Percentiles rank a stretch among this genome's conserved stretches.
These are phyloP conservation scores for Corella eumyota DNA, from an alignment of 23 tunicate species.

Conservation along the genomic window DNA sequence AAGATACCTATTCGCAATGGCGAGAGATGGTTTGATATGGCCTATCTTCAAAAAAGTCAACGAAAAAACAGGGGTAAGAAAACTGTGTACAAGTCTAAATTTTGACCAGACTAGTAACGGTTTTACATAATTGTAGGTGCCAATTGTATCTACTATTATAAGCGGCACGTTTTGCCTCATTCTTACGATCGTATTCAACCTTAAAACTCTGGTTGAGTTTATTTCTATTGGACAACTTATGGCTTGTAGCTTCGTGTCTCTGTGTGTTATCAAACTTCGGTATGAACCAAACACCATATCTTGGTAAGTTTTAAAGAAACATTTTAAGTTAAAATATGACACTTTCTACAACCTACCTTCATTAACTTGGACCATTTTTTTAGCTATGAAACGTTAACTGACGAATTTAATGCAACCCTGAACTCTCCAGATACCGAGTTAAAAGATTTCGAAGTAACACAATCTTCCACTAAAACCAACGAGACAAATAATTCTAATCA, in stretches of 20 bases:
- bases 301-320: conserved; percentile 17
- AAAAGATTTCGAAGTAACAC: too few relatives aligned
- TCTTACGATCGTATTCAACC: conserved; percentile 17
- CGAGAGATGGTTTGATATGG: conserved; percentile 62
- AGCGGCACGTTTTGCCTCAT: conserved; percentile 12
- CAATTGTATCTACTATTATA: conserved; percentile 24
- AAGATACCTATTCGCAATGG: conserved; percentile 58
- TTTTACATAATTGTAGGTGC: conserved; percentile 29
- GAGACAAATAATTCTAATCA: not conserved
- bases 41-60: conserved; percentile 18
- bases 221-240: conserved; percentile 60
- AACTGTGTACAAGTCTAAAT: too few relatives aligned
- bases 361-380: not conserved
- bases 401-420: not conserved
- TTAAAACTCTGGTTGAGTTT: conserved; percentile 44
- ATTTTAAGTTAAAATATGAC: not conserved
- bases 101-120: not conserved
- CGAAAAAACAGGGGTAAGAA: conserved; percentile 38
- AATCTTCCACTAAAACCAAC: not conserved
- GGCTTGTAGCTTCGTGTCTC: conserved; percentile 58
- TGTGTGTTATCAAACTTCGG: conserved; percentile 63
- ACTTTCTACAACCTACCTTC: not conserved
- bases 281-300: conserved; percentile 46
- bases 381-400: not conserved
- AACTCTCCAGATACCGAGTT: not conserved